These are phyloP conservation scores for Uloborus diversus DNA, from an alignment of 1,140 invertebrate species.

Conservation along the genomic window DNA sequence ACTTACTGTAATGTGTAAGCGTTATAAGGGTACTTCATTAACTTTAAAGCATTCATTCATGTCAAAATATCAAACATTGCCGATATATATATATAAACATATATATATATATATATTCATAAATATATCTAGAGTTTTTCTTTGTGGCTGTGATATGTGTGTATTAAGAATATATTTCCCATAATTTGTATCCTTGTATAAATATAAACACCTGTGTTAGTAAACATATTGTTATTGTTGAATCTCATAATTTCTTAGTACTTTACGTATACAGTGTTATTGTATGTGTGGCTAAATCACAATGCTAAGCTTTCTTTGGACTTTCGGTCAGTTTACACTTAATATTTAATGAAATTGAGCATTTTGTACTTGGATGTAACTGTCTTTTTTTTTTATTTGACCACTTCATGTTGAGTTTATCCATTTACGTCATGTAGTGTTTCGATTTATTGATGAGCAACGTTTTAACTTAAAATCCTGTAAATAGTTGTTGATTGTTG, in stretches of 20 bases:
- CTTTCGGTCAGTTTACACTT: too few species aligned
- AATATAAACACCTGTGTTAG: neutral
- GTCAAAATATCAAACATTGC: constrained; percentile 9
- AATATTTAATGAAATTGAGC: too few species aligned
- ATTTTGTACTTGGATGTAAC: too few species aligned
- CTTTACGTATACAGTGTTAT: neutral
- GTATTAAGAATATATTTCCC: constrained; percentile 37
- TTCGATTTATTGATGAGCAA: neutral
- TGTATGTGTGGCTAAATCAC: neutral
- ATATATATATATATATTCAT: constrained; percentile 11
- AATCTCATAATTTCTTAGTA: constrained; percentile 18
- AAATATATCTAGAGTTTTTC: constrained; percentile 31
- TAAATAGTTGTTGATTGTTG: constrained; percentile 50
- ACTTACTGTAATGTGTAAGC: too few species aligned
- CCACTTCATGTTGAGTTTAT: too few species aligned
- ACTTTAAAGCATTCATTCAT: neutral
- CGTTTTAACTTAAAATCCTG: constrained; percentile 13
- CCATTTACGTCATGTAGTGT: neutral
- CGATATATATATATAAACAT: neutral
- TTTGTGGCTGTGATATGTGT: constrained; percentile 54
- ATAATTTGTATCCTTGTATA: constrained; percentile 21
- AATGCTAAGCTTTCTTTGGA: too few species aligned
- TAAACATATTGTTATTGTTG: constrained; percentile 7
- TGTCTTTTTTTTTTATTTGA: too few species aligned
- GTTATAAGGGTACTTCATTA: too few species aligned